These are phyloP conservation scores for Stigmatopora argus DNA, from an alignment of 2,113 vertebrate genomes.

Conservation along the genomic window DNA sequence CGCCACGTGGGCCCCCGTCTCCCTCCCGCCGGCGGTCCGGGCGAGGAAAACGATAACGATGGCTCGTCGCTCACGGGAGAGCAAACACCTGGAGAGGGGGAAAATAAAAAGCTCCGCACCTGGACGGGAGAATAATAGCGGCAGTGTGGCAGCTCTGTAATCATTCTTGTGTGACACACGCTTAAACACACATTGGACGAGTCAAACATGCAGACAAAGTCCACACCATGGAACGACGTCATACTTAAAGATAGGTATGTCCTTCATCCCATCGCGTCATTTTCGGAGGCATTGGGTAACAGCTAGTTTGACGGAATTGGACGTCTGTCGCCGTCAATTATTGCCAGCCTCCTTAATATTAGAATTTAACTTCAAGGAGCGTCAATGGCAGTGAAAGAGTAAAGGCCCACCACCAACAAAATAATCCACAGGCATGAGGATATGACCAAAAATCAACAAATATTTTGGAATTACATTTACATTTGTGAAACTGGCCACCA, in stretches of 20 bases:
- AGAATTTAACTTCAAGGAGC: no score
- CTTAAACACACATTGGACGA: neutral
- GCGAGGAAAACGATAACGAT: slow-evolving; percentile 39
- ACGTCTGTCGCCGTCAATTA: no score
- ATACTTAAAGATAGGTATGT: neutral
- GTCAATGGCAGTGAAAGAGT: no score
- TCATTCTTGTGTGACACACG: slow-evolving; percentile 20
- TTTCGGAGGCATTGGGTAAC: no score
- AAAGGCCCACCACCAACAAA: no score
- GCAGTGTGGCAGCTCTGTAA: slow-evolving; percentile 46
- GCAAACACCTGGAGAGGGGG: slow-evolving; percentile 52
- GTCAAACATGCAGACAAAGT: slow-evolving; percentile 34
- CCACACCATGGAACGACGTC: slow-evolving; percentile 28
- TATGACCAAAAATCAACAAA: no score
- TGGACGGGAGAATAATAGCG: slow-evolving; percentile 53
- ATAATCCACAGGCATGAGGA: no score
- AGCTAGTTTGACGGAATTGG: no score
- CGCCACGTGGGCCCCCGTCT: slow-evolving; percentile 14
- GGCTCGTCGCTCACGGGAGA: slow-evolving; percentile 1
- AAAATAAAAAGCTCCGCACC: slow-evolving; percentile 47
- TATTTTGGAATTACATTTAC: no score
- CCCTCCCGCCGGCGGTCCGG: slow-evolving; percentile 7
- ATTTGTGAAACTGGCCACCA: no score
- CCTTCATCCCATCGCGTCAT: no score
- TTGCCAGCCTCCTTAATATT: no score